phyloP scores from a whole-genome alignment of 2,113 vertebrate species.

The Vidua chalybeata region DNA sequence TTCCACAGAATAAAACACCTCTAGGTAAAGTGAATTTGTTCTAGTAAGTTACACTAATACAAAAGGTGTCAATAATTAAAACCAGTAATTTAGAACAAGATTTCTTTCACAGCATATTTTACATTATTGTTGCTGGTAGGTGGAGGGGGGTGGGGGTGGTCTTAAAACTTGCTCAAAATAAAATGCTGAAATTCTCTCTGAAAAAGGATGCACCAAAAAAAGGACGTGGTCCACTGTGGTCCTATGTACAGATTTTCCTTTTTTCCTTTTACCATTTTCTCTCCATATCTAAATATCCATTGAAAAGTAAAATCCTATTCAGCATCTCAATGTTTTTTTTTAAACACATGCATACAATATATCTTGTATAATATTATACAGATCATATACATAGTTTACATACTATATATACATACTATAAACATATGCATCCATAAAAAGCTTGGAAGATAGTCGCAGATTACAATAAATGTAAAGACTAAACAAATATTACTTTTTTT shows the following conservation, averaged over 20 bases:
- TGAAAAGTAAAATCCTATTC: not conserved
- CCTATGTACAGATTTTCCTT: not conserved
- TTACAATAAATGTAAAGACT: not conserved
- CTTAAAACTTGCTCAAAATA: not conserved
- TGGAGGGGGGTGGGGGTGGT: accelerated
- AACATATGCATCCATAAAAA: not conserved
- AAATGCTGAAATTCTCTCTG: not conserved
- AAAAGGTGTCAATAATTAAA: not conserved
- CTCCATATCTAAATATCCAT: not conserved
- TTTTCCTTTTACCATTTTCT: not conserved
- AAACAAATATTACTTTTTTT: not conserved
- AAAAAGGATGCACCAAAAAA: not conserved
- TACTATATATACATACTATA: not conserved
- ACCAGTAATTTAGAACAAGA: not conserved
- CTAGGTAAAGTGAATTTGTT: not conserved
- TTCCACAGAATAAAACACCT: not conserved
- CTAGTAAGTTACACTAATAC: not conserved
- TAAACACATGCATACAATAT: not conserved
- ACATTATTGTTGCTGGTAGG: not conserved
- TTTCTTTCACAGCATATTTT: not conserved
- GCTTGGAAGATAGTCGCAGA: not conserved
- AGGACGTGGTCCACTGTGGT: accelerated
- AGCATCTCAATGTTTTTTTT: not conserved
- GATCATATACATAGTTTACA: not conserved
- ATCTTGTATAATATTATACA: not conserved